Base-by-base conservation (phyloP, 1,140 invertebrate genomes). In the Sycophila sp. region DNA sequence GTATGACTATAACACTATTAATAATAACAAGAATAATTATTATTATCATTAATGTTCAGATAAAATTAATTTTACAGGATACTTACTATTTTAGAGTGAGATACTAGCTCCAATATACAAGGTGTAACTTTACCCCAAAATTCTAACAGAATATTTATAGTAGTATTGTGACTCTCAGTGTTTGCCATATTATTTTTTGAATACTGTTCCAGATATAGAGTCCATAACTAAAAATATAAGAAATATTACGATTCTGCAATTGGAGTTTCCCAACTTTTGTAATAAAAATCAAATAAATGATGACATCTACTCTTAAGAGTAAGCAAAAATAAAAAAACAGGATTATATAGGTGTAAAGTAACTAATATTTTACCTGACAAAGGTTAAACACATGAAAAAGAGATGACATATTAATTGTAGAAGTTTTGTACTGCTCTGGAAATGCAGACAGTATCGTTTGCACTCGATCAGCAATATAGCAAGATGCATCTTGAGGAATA, bases 101-200 rank as follows among this genome's bases (percentile, higher is more conserved):
- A 93, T 8, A 99, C 91, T 26, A 99, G 87, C 84, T 99, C 96
- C 34, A 99, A 85, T 70, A 99, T 93, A 62, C 93, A 94, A 0
- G 97, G 98, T 19, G 98, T 99, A 1, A 99, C 94, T 87, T 98
- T 96, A 5, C 94, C 94, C 98, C 98, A 99, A 88, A 99, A 99
- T 85, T 99, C 98, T 75, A 98, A 91, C n/a, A 99, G 88, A 73
- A 96, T 94, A 65, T 92, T 92, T 83, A 93, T 89, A 0, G 93
- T 92, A 10, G 91, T 86, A 77, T 90, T 88, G 79, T 93, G 90
- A 58, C 89, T 87, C 78, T 96, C 93, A 55, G 87, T 89, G 77
- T 89, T 91, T 70, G 89, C 90, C 77, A 86, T 81, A 78, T 89
- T 90, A 74, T 84, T 89, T 72, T 87, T 91, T 60, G 95, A 92